A percentile compares a stretch with the other conserved stretches of the same genome.
Conservation (phyloP, 2,113 vertebrate species). For the Tyto alba region DNA sequence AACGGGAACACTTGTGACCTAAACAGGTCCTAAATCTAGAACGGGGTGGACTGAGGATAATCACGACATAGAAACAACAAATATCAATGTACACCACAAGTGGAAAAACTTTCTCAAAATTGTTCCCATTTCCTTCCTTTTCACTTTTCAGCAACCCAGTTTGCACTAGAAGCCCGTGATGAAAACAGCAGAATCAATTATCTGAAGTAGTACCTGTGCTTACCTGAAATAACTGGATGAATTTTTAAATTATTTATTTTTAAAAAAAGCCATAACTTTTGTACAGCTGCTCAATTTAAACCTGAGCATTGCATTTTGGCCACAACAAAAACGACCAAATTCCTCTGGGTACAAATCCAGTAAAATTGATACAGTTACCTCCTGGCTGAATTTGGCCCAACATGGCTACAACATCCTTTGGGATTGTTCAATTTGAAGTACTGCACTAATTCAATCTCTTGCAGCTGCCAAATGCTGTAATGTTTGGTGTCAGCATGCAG, state of each 20-base stretch:
- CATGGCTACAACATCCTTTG: not conserved
- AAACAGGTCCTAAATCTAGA: not conserved
- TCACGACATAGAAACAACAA: not conserved
- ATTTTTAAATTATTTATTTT: not conserved
- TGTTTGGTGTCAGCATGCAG: not conserved
- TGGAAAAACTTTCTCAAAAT: not conserved
- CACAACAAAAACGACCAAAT: not conserved
- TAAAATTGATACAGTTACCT: not conserved
- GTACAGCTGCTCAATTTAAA: not conserved
- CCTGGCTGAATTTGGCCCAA: not conserved
- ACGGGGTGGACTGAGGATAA: slow-evolving; percentile 35
- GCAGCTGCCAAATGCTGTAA: not conserved
- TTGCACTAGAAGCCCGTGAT: not conserved
- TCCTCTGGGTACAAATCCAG: not conserved
- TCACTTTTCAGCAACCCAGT: not conserved
- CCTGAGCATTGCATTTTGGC: not conserved
- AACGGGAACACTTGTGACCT: slow-evolving; percentile 36
- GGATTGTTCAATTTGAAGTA: not conserved
- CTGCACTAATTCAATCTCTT: not conserved
- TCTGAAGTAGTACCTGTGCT: not conserved
- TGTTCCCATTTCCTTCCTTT: not conserved
- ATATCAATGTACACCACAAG: not conserved
- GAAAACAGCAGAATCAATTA: not conserved
- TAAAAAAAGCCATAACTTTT: not conserved
- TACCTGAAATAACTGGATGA: not conserved